Percentiles rank a stretch among this genome's conserved stretches.
phyloP scores from a whole-genome alignment of 2,113 vertebrate species.

The Elaphurus davidianus region DNA sequence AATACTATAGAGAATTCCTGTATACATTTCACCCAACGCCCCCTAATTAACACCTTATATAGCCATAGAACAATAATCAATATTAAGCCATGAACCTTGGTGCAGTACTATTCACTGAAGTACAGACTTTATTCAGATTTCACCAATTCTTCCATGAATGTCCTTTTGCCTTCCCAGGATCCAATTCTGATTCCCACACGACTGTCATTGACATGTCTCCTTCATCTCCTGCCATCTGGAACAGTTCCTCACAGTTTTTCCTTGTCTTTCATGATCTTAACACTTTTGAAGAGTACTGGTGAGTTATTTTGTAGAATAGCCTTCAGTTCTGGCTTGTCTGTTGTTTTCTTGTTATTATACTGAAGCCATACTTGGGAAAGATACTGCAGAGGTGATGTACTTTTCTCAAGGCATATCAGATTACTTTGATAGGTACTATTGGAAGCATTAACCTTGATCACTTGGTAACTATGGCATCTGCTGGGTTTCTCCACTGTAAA shows the following conservation, averaged over 20 bases:
- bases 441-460: neutral
- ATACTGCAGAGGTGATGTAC: fast-evolving
- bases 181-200: neutral
- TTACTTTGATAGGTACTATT: neutral
- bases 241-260: neutral
- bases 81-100: neutral
- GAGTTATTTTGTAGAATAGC: neutral
- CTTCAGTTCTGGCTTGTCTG: neutral
- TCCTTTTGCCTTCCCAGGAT: neutral
- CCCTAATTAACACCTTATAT: neutral
- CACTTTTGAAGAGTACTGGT: neutral
- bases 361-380: neutral
- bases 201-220: neutral
- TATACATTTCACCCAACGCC: neutral
- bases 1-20: neutral
- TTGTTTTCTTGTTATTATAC: neutral
- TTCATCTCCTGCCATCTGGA: neutral
- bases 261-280: neutral
- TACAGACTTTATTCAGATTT: neutral
- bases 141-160: neutral
- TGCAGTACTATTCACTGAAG: neutral
- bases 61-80: neutral
- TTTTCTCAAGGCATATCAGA: neutral
- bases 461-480: neutral
- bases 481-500: neutral